Evolutionary conservation across 2,113 vertebrate genomes (phyloP), one percentile per base, ranked within the genome.

Genomic region (Uropsilus gracilis): DNA sequence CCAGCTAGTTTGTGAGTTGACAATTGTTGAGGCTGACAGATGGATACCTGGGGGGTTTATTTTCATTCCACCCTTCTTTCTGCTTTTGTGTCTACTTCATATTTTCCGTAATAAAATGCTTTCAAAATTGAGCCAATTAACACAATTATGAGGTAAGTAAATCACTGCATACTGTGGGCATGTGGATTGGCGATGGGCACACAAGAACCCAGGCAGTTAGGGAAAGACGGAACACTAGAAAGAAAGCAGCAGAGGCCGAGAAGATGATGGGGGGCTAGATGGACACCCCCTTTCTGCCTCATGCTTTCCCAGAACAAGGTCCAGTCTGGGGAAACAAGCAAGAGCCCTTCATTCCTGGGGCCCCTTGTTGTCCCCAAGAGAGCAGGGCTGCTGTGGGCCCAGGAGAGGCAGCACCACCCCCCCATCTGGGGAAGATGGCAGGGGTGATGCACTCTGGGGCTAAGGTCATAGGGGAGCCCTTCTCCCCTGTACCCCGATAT

Each of bases 21-120:
- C 91, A 50, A 88, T 32, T 87, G 80, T 64, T 71, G 88, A 93
- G 76, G 73, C 66, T 34, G 66, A 93, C 3, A 46, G 95, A 73
- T 44, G 57, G 44, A 85, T 46, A 61, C 93, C 69, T 69, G 46
- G 57, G 50, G 42, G 44, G 34, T 9, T n/a, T 64, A 50, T 75
- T 92, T 95, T 90, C 28, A 13, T 73, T 42, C 61, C 11, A 59
- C 12, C n/a, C 71, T 86, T 73, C 72, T 91, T 34, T 82, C 42
- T 75, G 44, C 83, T 89, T 95, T 82, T 82, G 20, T 59, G 53
- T 76, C 81, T 57, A 77, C 55, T 91, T 90, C 90, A 95, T 59
- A 94, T 91, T 96, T 96, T 91, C 95, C 95, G 84, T 59, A 95
- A 92, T 86, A 95, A 96, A 96, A 66, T 48, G 46, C 57, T 94